These are phyloP conservation scores for Pogonophryne albipinna DNA, from an alignment of 2,797 vertebrate species.

Conservation along the genomic window DNA sequence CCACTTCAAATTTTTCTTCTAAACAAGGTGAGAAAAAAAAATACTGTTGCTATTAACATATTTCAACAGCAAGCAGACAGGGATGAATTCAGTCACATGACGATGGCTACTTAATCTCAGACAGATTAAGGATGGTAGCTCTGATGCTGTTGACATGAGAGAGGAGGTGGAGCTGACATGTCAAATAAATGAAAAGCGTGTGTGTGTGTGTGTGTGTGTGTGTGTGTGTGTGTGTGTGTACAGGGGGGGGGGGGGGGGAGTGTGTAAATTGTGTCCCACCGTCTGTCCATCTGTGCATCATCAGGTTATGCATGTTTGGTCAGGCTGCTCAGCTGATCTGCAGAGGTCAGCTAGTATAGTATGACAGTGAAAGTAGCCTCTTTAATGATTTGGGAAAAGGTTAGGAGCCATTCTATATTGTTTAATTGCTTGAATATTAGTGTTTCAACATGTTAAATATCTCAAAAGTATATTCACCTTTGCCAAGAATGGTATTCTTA, in stretches of 20 bases:
- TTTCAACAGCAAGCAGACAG: conserved; percentile 8
- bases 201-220: conserved; percentile 18
- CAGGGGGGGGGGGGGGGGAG: not conserved
- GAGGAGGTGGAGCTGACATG: conserved; percentile 14
- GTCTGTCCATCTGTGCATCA: conserved; percentile 48
- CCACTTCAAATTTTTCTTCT: too few relatives aligned
- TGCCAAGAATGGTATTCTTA: too few relatives aligned
- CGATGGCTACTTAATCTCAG: conserved; percentile 65
- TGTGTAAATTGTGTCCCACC: conserved; percentile 4
- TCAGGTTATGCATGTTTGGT: conserved; percentile 37
- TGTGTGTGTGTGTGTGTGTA: conserved; percentile 10
- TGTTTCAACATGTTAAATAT: not conserved
- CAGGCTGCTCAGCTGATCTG: conserved; percentile 28
- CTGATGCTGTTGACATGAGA: conserved; percentile 39
- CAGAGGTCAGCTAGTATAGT: conserved; percentile 34
- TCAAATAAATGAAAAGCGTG: conserved; percentile 1
- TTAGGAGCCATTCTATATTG: too few relatives aligned
- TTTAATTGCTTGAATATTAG: too few relatives aligned
- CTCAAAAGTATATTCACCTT: not conserved
- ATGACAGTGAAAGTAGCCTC: conserved; percentile 1
- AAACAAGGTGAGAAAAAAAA: not conserved
- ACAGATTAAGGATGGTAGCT: conserved; percentile 66
- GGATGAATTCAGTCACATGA: conserved; percentile 62
- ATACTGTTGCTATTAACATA: not conserved
- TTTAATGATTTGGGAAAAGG: too few relatives aligned